Conservation (phyloP, 53 echinoderm and acorn worm genomes). For the Echinometra lucunter region DNA sequence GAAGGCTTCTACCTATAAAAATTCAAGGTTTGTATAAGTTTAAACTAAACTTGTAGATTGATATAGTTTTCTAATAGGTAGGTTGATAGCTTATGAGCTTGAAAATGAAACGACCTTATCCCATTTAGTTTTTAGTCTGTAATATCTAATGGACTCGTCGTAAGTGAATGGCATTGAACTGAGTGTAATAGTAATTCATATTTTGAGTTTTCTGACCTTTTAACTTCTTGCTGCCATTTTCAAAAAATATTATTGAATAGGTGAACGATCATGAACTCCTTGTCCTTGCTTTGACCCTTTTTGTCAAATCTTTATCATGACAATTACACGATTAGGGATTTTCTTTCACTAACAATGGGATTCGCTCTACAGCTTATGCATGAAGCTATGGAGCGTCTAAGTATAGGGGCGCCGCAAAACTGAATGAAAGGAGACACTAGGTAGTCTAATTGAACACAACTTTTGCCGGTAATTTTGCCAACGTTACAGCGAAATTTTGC, state of each 20-base stretch:
- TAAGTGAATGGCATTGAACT: not conserved
- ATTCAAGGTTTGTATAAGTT: too few relatives aligned
- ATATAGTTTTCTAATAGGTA: not conserved
- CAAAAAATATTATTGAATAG: slow-evolving; percentile 14
- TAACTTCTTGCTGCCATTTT: not conserved
- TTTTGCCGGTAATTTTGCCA: too few relatives aligned
- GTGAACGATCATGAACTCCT: slow-evolving; percentile 15
- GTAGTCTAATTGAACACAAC: too few relatives aligned
- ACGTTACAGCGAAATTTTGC: too few relatives aligned
- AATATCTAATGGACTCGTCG: not conserved
- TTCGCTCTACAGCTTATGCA: not conserved
- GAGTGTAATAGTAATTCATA: not conserved
- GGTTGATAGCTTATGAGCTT: not conserved
- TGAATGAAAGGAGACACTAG: too few relatives aligned
- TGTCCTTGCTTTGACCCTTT: not conserved
- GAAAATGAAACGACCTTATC: not conserved
- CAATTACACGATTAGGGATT: not conserved
- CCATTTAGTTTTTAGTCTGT: not conserved
- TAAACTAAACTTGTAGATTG: too few relatives aligned
- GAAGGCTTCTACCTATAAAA: too few relatives aligned
- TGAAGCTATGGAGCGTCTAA: too few relatives aligned
- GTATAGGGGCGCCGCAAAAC: too few relatives aligned
- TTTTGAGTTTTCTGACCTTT: not conserved
- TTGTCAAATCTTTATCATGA: not conserved
- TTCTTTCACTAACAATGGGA: not conserved